A percentile compares a stretch with the other conserved stretches of the same genome.
phyloP scores from a whole-genome alignment of 1,140 invertebrate genomes.

The Diachasma alloeum region DNA sequence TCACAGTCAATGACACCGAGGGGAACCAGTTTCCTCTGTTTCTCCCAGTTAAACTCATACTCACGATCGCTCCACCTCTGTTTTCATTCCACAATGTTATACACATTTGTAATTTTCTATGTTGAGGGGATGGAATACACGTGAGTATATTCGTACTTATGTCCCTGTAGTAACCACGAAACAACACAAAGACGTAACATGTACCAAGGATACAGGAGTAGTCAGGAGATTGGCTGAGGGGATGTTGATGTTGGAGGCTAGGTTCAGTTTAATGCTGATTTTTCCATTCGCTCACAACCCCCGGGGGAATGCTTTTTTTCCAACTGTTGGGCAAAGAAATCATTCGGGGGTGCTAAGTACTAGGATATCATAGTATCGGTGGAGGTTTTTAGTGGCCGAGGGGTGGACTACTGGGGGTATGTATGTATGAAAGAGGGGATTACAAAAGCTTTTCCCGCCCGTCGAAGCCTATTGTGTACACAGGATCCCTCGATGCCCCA shows the following conservation, averaged over 20 bases:
- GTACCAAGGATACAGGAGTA: conserved; percentile 51
- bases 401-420: conserved; percentile 31
- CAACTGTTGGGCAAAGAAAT: conserved; percentile 28
- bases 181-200: conserved; percentile 52
- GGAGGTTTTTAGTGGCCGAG: conserved; percentile 34
- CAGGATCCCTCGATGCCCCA: background rate
- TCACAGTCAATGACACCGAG: background rate
- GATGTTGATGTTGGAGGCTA: background rate
- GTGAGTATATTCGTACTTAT: background rate
- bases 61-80: no score
- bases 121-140: background rate
- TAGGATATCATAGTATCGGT: conserved; percentile 37
- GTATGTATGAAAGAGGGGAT: background rate
- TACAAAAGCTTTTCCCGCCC: background rate
- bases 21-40: background rate
- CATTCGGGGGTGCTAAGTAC: conserved; percentile 44
- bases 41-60: background rate
- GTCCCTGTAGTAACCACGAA: conserved; percentile 39
- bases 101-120: background rate
- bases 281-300: background rate
- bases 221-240: conserved; percentile 36
- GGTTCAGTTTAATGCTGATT: background rate
- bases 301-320: conserved; percentile 18
- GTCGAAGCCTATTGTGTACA: conserved; percentile 32
- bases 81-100: background rate